phyloP scores from a whole-genome alignment of 2,888 invertebrate species.

The Anticlea derivata region DNA sequence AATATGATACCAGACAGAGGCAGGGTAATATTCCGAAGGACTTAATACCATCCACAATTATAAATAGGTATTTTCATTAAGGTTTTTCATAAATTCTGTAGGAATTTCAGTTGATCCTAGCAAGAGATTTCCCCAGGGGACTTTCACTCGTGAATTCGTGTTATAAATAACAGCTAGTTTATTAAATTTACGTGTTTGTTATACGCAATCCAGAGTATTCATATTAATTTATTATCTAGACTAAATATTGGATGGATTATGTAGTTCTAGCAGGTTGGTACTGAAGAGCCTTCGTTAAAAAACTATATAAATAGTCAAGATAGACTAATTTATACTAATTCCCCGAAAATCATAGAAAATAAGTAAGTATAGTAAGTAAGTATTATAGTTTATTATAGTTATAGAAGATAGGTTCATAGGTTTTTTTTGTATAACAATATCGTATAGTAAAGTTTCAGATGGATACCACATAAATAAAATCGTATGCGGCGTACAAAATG shows the following conservation, averaged over 20 bases:
- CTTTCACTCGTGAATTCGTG: constrained; percentile 29
- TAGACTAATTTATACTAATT: too few relatives aligned
- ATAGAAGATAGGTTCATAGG: too few relatives aligned
- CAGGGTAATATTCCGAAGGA: background rate
- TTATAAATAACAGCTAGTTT: constrained; percentile 31
- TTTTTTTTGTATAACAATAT: too few relatives aligned
- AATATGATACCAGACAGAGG: background rate
- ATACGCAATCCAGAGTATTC: background rate
- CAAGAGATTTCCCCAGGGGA: constrained; percentile 33
- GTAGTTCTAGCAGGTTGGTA: too few relatives aligned
- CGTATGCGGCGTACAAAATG: background rate
- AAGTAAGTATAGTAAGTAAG: too few relatives aligned
- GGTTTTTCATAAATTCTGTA: constrained; percentile 25
- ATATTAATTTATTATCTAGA: background rate
- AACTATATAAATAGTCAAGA: too few relatives aligned
- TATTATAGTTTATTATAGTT: too few relatives aligned
- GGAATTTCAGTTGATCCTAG: constrained; percentile 29
- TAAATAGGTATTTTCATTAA: constrained; percentile 4
- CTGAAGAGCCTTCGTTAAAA: too few relatives aligned
- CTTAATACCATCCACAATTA: too few relatives aligned
- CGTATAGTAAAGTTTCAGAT: background rate
- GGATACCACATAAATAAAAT: background rate
- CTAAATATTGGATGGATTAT: constrained; percentile 1
- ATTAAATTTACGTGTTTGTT: constrained; percentile 28
- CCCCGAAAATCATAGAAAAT: too few relatives aligned